Conservation (phyloP, 2,797 vertebrate genomes). For the Protonibea diacanthus region DNA sequence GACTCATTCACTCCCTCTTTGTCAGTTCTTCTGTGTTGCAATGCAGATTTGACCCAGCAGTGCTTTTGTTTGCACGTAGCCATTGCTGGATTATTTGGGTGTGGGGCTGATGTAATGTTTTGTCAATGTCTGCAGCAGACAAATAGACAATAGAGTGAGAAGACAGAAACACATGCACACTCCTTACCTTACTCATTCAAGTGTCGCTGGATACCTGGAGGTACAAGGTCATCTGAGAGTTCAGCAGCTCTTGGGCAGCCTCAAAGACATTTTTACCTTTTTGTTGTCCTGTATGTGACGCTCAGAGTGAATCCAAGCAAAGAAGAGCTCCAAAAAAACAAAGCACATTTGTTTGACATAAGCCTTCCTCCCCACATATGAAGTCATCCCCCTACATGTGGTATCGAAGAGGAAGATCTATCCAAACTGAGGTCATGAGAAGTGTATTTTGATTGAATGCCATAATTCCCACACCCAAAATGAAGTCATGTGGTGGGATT, state of each 20-base stretch:
- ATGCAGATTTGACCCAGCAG: constrained; percentile 45
- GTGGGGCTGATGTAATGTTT: constrained; percentile 67
- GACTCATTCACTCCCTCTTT: constrained; percentile 54
- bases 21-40: constrained; percentile 52
- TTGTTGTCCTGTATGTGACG: constrained; percentile 25
- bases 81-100: constrained; percentile 53
- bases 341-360: constrained; percentile 69
- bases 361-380: constrained; percentile 60
- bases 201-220: neutral
- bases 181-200: constrained; percentile 19
- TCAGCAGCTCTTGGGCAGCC: constrained; percentile 1
- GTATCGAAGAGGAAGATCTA: constrained; percentile 71
- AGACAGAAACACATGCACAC: neutral
- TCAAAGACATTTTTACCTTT: constrained; percentile 16
- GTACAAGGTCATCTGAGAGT: constrained; percentile 9
- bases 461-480: constrained; percentile 80
- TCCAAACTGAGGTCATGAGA: constrained; percentile 78
- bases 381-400: constrained; percentile 72
- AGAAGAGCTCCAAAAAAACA: constrained; percentile 36
- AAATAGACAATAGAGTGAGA: constrained; percentile 2
- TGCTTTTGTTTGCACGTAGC: constrained; percentile 32
- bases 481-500: constrained; percentile 80
- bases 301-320: constrained; percentile 18
- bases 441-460: constrained; percentile 81
- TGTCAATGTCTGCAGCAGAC: constrained; percentile 31